Percentiles rank a stretch among this genome's conserved stretches.
Evolutionary conservation across 37 sponge, comb jelly and placozoan species (phyloP).

Genomic region (Tethya wilhelma): DNA sequence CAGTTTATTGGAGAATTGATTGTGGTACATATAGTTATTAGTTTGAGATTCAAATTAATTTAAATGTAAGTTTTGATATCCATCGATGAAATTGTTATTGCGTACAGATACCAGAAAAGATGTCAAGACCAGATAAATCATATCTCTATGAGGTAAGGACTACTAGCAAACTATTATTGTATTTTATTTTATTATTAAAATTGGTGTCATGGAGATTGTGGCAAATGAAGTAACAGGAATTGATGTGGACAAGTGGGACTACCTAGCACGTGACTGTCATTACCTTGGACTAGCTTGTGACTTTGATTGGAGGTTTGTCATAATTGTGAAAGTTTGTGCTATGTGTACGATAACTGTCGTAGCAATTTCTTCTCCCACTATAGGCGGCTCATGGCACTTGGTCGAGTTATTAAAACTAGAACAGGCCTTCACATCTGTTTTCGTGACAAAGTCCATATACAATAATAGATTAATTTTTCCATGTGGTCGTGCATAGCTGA

Average conservation of each 20-base stretch:
- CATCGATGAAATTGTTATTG: background rate
- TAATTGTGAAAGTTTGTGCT: no score
- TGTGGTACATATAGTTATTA: background rate
- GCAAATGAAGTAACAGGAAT: conserved; percentile 46
- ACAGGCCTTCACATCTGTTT: no score
- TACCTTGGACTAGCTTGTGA: conserved; percentile 29
- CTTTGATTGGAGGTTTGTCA: conserved; percentile 65
- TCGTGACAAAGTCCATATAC: no score
- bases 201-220: conserved; percentile 14
- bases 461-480: no score
- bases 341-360: no score
- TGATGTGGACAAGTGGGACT: conserved; percentile 52
- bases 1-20: background rate
- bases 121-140: background rate
- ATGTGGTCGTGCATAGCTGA: no score
- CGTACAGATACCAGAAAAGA: no score
- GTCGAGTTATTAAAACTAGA: no score
- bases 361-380: no score
- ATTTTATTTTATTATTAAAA: background rate
- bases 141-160: conserved; percentile 1
- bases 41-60: background rate
- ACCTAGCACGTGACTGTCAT: conserved; percentile 47
- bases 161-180: background rate
- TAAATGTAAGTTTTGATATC: background rate
- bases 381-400: no score